Evolutionary conservation across 2,797 vertebrate genomes (phyloP).

Genomic region (Coracias cyanogaster): DNA sequence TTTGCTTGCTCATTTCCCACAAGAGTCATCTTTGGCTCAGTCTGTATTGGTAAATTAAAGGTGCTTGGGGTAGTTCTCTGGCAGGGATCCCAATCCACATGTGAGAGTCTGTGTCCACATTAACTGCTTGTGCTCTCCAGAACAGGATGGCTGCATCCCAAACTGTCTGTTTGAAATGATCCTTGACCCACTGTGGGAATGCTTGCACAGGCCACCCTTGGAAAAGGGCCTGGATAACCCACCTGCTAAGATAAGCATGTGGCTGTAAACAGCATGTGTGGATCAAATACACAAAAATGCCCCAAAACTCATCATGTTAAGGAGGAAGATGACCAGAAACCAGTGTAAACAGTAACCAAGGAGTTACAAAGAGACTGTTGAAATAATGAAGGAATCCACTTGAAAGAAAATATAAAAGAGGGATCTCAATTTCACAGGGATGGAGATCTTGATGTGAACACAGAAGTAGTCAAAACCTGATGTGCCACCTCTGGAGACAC

Average conservation of each 20-base stretch:
- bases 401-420: not conserved
- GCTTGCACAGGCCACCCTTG: not conserved
- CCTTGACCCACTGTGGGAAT: not conserved
- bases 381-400: not conserved
- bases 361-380: not conserved
- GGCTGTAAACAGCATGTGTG: not conserved
- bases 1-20: not conserved
- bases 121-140: not conserved
- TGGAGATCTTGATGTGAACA: fast-evolving
- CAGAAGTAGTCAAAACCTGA: not conserved
- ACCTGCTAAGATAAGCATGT: not conserved
- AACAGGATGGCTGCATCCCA: not conserved
- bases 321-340: not conserved
- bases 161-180: not conserved
- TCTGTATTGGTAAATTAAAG: conserved; percentile 27
- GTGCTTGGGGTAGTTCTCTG: conserved; percentile 2
- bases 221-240: not conserved
- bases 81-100: not conserved
- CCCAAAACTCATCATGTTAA: not conserved
- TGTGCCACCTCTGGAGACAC: not conserved
- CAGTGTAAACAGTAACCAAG: not conserved
- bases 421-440: not conserved
- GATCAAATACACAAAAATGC: not conserved
- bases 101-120: not conserved
- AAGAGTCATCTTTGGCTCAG: not conserved